Evolutionary conservation across 2,888 invertebrate genomes (phyloP), one percentile per base, ranked within the genome.

Genomic region (Encarsia formosa): DNA sequence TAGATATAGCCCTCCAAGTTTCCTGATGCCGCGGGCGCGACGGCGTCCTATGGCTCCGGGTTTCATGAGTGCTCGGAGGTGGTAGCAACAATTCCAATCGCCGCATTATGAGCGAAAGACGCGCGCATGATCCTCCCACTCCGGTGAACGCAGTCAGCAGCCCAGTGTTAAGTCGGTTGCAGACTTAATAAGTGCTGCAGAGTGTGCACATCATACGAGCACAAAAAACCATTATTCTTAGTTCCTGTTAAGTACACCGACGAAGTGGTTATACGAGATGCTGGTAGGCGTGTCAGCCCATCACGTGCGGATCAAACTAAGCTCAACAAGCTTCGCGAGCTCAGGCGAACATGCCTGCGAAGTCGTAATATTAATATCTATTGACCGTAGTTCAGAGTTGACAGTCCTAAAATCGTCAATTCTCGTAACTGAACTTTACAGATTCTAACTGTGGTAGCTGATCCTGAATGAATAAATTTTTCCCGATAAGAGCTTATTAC

Each of bases 281-380:
- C 26, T 5, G 26, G 57, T 49, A 56, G 61, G 57, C 60, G 64
- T 63, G 64, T 63, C 63, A 61, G 60, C 60, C 53, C 63, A 65
- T 68, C 68, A 69, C 57, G 59, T 57, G 64, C 61, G 61, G 65
- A 69, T 69, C 68, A 69, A 66, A 66, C 66, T 67, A 68, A 68
- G 66, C 66, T 67, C 65, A 67, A 65, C 65, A 62, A 67, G 66
- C 65, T 67, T 66, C 57, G 48, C 24, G 40, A 52, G 59, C 51
- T 47, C 62, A 67, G 69, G 68, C 56, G 58, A 68, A 59, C 68
- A 69, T 68, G 60, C 51, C 29, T 39, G 34, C 8, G 59, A 64
- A 59, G 64, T n/a, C n/a, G n/a, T n/a, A n/a, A n/a, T n/a, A n/a
- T n/a, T n/a, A n/a, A n/a, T n/a, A n/a, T n/a, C n/a, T n/a, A n/a